Base-by-base conservation (phyloP, 2,797 vertebrate species). In the Balearica regulorum region DNA sequence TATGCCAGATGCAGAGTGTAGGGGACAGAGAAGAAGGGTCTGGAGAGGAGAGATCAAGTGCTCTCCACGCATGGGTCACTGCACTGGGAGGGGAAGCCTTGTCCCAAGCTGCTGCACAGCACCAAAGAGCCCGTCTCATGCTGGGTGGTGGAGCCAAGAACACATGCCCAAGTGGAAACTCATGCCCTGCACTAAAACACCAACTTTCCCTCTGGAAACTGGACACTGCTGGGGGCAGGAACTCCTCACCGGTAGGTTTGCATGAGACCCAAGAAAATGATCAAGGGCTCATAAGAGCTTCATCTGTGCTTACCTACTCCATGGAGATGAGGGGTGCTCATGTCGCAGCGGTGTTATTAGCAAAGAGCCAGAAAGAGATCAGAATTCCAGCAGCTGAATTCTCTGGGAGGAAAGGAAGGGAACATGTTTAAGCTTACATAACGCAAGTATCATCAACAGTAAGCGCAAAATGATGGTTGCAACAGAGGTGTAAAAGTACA, bases 401-500 rank as follows among this genome's bases (percentile, higher is more conserved):
- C 41, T 79, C 31, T 5, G 13, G 7, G 28, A 11, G 26, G 1
- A 61, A 53, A 16, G 6, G 25, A 57, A 73, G 22, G 11, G 33
- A 10, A 46, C 28, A 20, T 53, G 61, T 95, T 48, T 37, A 77
- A 87, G 80, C 24, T 65, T 54, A 29, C 4, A 4, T 19, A 71
- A 48, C 15, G 44, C 13, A 93, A 69, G 6, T 44, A 39, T 61
- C 9, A 54, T 25, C 53, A 70, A 35, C 25, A 25, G 80, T 51
- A 75, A 84, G 55, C 92, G 94, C 92, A 93, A 97, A 92, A 94
- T 64, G 66, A 91, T 77, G 64, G 49, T 37, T 24, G 10, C 69
- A 96, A 77, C 62, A 96, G 53, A 96, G 49, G 77, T 85, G 68
- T 71, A 78, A 81, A 95, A 95, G 72, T 80, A 46, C 79, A 95